A percentile compares a stretch with the other conserved stretches of the same genome.
These are phyloP conservation scores for Aulostomus chinensis DNA, from an alignment of 2,797 vertebrate genomes.

Conservation along the genomic window DNA sequence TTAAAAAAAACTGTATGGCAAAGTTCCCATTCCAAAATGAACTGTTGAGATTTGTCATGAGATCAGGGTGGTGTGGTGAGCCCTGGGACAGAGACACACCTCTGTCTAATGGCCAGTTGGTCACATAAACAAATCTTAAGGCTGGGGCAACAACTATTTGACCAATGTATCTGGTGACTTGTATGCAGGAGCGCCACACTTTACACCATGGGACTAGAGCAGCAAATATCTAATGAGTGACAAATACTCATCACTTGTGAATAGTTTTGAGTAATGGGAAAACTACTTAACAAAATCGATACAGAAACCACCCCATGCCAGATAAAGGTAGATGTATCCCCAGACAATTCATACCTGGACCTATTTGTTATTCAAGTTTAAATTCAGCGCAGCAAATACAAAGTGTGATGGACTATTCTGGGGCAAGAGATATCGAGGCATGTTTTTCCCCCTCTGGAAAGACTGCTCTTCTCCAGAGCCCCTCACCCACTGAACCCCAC, in stretches of 20 bases:
- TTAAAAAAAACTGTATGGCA: conserved; percentile 6
- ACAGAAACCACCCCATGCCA: conserved; percentile 62
- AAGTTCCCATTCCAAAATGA: conserved; percentile 14
- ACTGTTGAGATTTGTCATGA: conserved; percentile 6
- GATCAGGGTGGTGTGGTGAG: too few species aligned
- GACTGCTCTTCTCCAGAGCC: too few species aligned
- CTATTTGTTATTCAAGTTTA: conserved; percentile 75
- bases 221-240: conserved; percentile 76
- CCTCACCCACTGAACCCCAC: too few species aligned
- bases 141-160: not conserved
- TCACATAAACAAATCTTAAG: conserved; percentile 31
- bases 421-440: not conserved
- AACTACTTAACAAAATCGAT: conserved; percentile 79
- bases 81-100: conserved; percentile 12
- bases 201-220: conserved; percentile 40
- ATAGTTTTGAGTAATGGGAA: conserved; percentile 79
- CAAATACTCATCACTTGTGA: conserved; percentile 77
- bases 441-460: conserved; percentile 25
- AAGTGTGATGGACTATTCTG: conserved; percentile 24
- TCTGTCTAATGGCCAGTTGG: not conserved
- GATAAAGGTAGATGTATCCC: conserved; percentile 72
- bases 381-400: conserved; percentile 53
- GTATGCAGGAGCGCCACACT: conserved; percentile 3
- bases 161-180: not conserved
- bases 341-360: conserved; percentile 47